phyloP scores from a whole-genome alignment of 2,113 vertebrate genomes.

The Rafetus swinhoei region DNA sequence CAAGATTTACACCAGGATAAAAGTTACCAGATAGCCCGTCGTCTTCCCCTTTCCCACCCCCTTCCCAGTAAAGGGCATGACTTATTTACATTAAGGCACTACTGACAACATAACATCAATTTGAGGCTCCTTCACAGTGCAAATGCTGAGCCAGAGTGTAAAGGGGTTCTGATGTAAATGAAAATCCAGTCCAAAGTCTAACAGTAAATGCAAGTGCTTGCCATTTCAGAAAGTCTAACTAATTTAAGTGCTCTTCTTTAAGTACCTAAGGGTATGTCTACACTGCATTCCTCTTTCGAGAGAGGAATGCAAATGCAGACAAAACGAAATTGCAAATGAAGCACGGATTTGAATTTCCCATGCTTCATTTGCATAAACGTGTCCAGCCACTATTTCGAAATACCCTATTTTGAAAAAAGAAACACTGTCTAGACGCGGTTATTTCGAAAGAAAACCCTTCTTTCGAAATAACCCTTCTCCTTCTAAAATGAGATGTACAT shows the following conservation, averaged over 20 bases:
- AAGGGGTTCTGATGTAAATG: background rate
- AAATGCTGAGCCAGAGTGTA: background rate
- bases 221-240: background rate
- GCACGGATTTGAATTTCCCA: too few relatives aligned
- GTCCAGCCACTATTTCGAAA: too few relatives aligned
- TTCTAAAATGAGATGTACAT: too few relatives aligned
- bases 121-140: background rate
- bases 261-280: background rate
- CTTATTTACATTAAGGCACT: background rate
- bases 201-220: background rate
- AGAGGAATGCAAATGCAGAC: too few relatives aligned
- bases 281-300: too few relatives aligned
- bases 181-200: background rate
- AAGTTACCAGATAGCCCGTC: background rate
- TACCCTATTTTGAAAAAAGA: too few relatives aligned
- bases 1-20: background rate
- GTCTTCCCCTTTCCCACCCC: background rate
- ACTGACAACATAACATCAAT: background rate
- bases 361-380: too few relatives aligned
- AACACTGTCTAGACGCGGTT: too few relatives aligned
- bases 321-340: too few relatives aligned
- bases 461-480: too few relatives aligned
- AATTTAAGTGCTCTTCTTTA: background rate
- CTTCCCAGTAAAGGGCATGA: background rate
- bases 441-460: too few relatives aligned